phyloP scores from a whole-genome alignment of 1,140 invertebrate genomes.

The Acromyrmex echinatior region DNA sequence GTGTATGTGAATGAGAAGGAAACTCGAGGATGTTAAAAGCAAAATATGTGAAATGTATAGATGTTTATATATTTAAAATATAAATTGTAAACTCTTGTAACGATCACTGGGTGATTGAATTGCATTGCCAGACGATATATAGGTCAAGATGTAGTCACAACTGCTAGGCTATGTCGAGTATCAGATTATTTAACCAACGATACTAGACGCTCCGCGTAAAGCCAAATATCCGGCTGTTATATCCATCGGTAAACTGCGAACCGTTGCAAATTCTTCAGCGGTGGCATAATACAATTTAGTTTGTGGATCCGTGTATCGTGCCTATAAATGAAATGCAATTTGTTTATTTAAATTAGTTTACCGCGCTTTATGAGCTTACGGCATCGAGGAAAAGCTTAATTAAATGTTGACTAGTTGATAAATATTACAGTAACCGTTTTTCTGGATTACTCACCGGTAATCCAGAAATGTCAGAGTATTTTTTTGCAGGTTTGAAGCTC shows the following conservation, averaged over 20 bases:
- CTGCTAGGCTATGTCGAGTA: not conserved
- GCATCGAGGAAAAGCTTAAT: conserved; percentile 45
- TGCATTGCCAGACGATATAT: not conserved
- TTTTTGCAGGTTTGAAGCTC: conserved; percentile 95
- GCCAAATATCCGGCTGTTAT: conserved; percentile 95
- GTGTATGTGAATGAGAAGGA: not conserved
- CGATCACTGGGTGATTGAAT: not conserved
- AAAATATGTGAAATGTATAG: not conserved
- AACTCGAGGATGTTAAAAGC: not conserved
- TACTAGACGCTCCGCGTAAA: conserved; percentile 94
- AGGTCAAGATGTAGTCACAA: not conserved
- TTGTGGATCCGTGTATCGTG: conserved; percentile 96
- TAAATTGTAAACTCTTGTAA: not conserved
- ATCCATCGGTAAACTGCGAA: conserved; percentile 95
- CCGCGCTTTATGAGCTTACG: conserved; percentile 47
- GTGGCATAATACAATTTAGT: conserved; percentile 95
- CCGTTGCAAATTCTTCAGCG: conserved; percentile 94
- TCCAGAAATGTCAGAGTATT: conserved; percentile 97
- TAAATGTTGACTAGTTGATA: not conserved
- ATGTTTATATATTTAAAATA: not conserved
- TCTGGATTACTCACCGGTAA: conserved; percentile 88
- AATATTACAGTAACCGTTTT: not conserved
- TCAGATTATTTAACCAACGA: conserved; percentile 89
- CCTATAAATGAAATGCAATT: conserved; percentile 86
- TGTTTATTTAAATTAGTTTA: conserved; percentile 34